A percentile compares a stretch with the other conserved stretches of the same genome.
phyloP scores from a whole-genome alignment of 1,140 invertebrate genomes.

The Limonius californicus region DNA sequence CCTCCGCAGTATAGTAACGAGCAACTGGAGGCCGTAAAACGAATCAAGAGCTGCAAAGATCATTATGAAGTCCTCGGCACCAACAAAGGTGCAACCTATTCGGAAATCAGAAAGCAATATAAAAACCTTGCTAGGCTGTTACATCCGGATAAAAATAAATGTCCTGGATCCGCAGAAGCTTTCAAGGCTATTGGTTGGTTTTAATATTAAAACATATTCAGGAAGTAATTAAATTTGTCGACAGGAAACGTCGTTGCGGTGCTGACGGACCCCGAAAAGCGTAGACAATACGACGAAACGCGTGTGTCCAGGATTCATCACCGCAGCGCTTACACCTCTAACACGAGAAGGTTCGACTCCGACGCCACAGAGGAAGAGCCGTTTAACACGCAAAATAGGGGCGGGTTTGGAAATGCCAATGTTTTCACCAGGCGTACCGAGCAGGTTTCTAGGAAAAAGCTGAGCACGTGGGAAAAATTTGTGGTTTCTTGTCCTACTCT shows the following conservation, averaged over 20 bases:
- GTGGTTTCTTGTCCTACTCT: slow-evolving; percentile 63
- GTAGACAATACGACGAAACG: slow-evolving; percentile 91
- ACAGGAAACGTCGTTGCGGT: slow-evolving; percentile 96
- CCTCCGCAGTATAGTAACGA: slow-evolving; percentile 50
- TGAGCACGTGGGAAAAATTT: too few relatives aligned
- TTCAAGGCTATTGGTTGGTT: slow-evolving; percentile 83
- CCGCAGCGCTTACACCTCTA: slow-evolving; percentile 50
- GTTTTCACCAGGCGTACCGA: too few relatives aligned
- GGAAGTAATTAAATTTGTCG: too few relatives aligned
- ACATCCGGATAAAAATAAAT: slow-evolving; percentile 99
- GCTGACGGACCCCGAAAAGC: slow-evolving; percentile 87
- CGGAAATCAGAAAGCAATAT: slow-evolving; percentile 95
- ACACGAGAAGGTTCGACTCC: slow-evolving; percentile 81
- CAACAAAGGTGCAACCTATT: slow-evolving; percentile 85
- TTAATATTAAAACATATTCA: too few relatives aligned
- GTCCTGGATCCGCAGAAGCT: slow-evolving; percentile 91
- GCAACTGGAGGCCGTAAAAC: slow-evolving; percentile 56
- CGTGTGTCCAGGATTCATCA: slow-evolving; percentile 54
- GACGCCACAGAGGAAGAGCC: slow-evolving; percentile 96
- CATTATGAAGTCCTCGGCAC: slow-evolving; percentile 96
- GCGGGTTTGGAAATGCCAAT: slow-evolving; percentile 51
- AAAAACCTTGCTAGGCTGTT: slow-evolving; percentile 93
- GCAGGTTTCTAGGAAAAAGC: too few relatives aligned
- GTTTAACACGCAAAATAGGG: slow-evolving; percentile 99
- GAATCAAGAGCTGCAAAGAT: slow-evolving; percentile 80